phyloP scores from a whole-genome alignment of 2,797 vertebrate genomes.

The Threskiornis aethiopicus region DNA sequence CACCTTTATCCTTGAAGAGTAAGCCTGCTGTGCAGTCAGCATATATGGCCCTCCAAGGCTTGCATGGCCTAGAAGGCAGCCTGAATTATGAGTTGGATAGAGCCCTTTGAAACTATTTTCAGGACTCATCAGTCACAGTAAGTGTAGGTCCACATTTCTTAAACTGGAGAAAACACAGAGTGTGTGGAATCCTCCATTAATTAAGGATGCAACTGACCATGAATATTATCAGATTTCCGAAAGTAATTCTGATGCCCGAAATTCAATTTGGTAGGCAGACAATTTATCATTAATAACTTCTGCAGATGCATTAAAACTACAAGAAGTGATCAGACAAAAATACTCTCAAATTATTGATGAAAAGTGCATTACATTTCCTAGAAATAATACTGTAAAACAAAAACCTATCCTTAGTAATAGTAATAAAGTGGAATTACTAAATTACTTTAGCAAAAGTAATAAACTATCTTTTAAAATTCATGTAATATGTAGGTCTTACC shows the following conservation, averaged over 20 bases:
- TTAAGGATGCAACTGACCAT: constrained; percentile 38
- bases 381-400: background rate
- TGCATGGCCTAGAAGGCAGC: constrained; percentile 32
- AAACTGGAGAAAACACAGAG: background rate
- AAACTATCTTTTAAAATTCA: background rate
- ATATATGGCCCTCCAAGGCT: constrained; percentile 28
- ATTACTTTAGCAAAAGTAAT: background rate
- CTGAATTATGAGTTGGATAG: background rate
- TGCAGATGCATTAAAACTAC: background rate
- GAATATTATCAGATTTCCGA: background rate
- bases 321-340: background rate
- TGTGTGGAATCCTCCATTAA: background rate
- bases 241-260: background rate
- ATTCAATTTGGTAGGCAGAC: background rate
- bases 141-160: background rate
- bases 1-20: constrained; percentile 24
- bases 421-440: background rate
- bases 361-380: background rate
- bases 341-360: background rate
- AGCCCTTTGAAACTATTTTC: constrained; percentile 14
- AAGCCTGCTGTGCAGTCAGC: constrained; percentile 45
- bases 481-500: constrained; percentile 44
- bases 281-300: background rate
- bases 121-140: constrained; percentile 5
- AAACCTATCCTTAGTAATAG: background rate